A percentile compares a stretch with the other conserved stretches of the same genome.
Conservation (phyloP, 2,113 vertebrate genomes). For the Limnothrissa miodon region DNA sequence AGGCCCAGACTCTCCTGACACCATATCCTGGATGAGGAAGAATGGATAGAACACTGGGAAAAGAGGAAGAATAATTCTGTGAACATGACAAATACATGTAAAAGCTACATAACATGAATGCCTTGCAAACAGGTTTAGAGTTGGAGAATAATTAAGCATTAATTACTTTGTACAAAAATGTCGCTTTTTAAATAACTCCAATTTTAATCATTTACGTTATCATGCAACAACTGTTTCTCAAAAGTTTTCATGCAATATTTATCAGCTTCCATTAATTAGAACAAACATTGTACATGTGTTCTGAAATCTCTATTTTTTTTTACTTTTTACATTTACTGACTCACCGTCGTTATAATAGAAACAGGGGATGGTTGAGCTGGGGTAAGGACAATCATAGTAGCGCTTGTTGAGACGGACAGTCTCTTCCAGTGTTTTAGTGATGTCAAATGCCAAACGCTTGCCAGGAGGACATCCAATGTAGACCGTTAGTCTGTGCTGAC, state of each 20-base stretch:
- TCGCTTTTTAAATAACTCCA: too few relatives aligned
- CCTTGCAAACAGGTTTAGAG: too few relatives aligned
- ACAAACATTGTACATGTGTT: too few relatives aligned
- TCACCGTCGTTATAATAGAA: not conserved
- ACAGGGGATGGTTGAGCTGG: not conserved
- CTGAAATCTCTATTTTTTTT: not conserved
- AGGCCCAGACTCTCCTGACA: conserved; percentile 25
- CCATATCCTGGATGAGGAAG: conserved; percentile 37
- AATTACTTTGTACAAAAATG: too few relatives aligned
- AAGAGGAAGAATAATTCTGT: not conserved
- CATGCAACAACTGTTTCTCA: too few relatives aligned
- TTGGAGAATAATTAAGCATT: not conserved
- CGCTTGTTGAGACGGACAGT: not conserved
- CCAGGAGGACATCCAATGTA: conserved; percentile 2
- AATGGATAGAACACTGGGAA: conserved; percentile 27
- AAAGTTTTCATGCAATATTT: too few relatives aligned
- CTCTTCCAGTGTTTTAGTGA: not conserved
- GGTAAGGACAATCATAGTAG: not conserved
- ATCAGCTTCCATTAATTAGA: too few relatives aligned
- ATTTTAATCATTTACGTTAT: too few relatives aligned
- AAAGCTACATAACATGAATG: too few relatives aligned
- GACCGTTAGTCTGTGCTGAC: not conserved
- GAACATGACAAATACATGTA: not conserved
- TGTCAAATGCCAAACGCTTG: not conserved
- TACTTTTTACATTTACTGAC: not conserved